A percentile compares a stretch with the other conserved stretches of the same genome.
Evolutionary conservation across 1,140 invertebrate species (phyloP).

Genomic region (Ephestia elutella): DNA sequence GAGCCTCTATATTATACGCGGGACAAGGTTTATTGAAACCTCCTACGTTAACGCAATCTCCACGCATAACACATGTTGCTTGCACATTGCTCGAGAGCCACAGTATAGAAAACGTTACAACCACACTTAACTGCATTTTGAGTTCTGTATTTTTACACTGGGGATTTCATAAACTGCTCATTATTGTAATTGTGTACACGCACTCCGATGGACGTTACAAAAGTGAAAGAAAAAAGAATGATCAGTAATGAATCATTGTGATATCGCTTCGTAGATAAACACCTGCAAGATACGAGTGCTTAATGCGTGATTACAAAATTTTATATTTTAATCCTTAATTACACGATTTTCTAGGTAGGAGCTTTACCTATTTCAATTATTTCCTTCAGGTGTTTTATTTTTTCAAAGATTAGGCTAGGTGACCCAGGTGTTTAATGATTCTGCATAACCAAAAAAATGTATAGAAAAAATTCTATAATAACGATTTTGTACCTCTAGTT

Average conservation of each 20-base stretch:
- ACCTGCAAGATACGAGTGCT: neutral
- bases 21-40: slow-evolving; percentile 59
- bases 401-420: no score
- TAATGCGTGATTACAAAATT: neutral
- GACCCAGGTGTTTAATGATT: no score
- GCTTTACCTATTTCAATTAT: neutral
- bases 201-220: neutral
- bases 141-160: neutral
- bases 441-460: no score
- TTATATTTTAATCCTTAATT: neutral
- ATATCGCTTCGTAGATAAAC: neutral
- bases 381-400: neutral
- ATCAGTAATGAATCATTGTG: neutral
- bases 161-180: neutral
- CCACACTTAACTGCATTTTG: slow-evolving; percentile 28
- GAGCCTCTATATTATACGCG: slow-evolving; percentile 64
- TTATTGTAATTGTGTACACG: neutral
- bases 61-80: slow-evolving; percentile 47
- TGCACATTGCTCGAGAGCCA: slow-evolving; percentile 29
- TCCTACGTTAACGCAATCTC: slow-evolving; percentile 32
- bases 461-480: no score
- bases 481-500: no score
- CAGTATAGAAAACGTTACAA: slow-evolving; percentile 23
- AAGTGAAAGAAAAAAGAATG: neutral
- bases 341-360: neutral